Evolutionary conservation across 2,888 invertebrate species (phyloP).

Genomic region (Serripes groenlandicus): DNA sequence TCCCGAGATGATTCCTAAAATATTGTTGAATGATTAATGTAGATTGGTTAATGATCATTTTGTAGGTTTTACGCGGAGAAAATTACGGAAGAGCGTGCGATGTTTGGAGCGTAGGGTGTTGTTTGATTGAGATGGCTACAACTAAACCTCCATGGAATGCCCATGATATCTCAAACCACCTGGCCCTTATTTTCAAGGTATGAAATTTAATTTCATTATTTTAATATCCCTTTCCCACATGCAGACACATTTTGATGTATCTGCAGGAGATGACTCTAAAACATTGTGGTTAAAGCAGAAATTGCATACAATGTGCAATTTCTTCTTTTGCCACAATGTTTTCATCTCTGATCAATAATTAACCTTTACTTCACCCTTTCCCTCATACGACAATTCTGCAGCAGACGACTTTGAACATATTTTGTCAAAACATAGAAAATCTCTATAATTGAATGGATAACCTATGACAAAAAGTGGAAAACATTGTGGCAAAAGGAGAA

Average conservation of each 20-base stretch:
- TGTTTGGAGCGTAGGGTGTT: conserved; percentile 87
- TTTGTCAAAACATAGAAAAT: too few species aligned
- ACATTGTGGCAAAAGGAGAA: too few species aligned
- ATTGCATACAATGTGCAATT: not conserved
- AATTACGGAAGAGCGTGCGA: conserved; percentile 87
- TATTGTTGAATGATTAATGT: too few species aligned
- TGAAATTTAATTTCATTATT: not conserved
- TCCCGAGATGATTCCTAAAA: too few species aligned
- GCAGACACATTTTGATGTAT: not conserved
- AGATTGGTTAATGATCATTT: too few species aligned
- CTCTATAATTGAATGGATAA: too few species aligned
- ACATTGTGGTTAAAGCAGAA: not conserved
- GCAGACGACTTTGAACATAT: too few species aligned
- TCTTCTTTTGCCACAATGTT: not conserved
- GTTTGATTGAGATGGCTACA: conserved; percentile 87
- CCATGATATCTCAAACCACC: conserved; percentile 86
- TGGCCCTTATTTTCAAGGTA: conserved; percentile 87
- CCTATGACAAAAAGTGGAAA: too few species aligned
- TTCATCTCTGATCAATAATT: too few species aligned
- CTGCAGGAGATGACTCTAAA: not conserved
- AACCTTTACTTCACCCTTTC: too few species aligned
- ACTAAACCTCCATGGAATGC: conserved; percentile 87
- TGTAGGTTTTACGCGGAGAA: conserved; percentile 87
- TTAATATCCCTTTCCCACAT: not conserved
- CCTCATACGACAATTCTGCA: too few species aligned